Conservation (phyloP, 2,888 invertebrate genomes). For the Nemoura dubitans region DNA sequence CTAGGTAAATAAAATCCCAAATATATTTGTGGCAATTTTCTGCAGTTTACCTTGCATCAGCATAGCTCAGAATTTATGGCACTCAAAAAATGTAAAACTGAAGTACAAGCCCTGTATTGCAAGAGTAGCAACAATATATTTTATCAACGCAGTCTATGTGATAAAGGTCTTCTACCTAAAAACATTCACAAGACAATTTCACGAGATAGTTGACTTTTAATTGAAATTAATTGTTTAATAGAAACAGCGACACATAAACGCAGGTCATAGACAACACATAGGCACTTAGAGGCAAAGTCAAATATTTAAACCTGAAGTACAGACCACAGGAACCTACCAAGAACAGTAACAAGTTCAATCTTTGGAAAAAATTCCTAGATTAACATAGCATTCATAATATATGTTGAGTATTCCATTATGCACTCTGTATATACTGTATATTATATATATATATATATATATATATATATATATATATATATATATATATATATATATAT, state of each 20-base stretch:
- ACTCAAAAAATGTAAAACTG: too few relatives aligned
- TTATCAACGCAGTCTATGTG: background rate
- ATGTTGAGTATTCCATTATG: background rate
- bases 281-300: background rate
- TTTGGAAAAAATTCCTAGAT: background rate
- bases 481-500: too few relatives aligned
- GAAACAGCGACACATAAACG: background rate
- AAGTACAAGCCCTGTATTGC: too few relatives aligned
- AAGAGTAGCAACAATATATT: background rate
- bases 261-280: background rate
- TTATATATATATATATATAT: too few relatives aligned
- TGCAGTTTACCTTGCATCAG: too few relatives aligned
- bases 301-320: background rate
- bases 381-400: background rate
- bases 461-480: background rate
- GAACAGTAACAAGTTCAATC: background rate
- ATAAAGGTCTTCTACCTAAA: background rate
- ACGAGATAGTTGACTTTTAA: conserved; percentile 38
- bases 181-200: conserved; percentile 19
- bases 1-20: too few relatives aligned
- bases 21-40: too few relatives aligned
- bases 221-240: conserved; percentile 36
- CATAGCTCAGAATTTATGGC: too few relatives aligned
- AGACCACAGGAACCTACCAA: background rate
- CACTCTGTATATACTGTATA: background rate